Evolutionary conservation across 2,888 invertebrate species (phyloP).

Genomic region (Eupithecia inturbata): DNA sequence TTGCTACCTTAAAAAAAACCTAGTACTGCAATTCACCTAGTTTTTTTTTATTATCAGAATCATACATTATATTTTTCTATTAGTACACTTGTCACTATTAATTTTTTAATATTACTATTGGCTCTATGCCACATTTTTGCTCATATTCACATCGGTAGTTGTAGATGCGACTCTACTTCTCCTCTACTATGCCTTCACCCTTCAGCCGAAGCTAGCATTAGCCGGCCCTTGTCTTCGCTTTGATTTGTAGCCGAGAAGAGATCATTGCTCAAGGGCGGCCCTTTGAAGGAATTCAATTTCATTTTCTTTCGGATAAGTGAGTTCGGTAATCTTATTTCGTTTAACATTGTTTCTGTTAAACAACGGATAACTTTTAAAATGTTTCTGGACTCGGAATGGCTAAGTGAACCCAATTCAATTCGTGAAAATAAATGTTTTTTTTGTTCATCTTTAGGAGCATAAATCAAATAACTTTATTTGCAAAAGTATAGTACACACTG

Average conservation of each 20-base stretch:
- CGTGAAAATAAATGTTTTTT: background rate
- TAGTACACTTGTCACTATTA: too few species aligned
- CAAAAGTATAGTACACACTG: background rate
- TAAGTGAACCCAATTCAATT: background rate
- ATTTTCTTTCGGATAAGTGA: slow-evolving; percentile 42
- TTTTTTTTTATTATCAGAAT: too few species aligned
- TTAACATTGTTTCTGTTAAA: slow-evolving; percentile 7
- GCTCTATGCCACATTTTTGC: too few species aligned
- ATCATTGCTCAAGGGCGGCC: slow-evolving; percentile 66
- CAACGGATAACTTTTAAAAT: background rate
- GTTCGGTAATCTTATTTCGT: slow-evolving; percentile 33
- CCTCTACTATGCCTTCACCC: slow-evolving; percentile 20
- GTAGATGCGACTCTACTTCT: background rate
- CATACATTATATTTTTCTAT: too few species aligned
- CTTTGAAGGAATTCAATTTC: slow-evolving; percentile 48
- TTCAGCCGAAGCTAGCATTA: slow-evolving; percentile 61
- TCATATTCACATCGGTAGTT: background rate
- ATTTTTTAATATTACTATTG: too few species aligned
- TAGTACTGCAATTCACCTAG: too few species aligned
- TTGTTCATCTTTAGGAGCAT: background rate
- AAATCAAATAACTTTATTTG: background rate
- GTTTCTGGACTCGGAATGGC: slow-evolving; percentile 4
- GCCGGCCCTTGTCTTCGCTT: slow-evolving; percentile 74
- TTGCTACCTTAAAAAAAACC: too few species aligned
- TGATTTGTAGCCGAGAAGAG: slow-evolving; percentile 74